Percentiles rank a stretch among this genome's conserved stretches.
These are phyloP conservation scores for Nycteola revayana DNA, from an alignment of 2,888 invertebrate genomes.

Conservation along the genomic window DNA sequence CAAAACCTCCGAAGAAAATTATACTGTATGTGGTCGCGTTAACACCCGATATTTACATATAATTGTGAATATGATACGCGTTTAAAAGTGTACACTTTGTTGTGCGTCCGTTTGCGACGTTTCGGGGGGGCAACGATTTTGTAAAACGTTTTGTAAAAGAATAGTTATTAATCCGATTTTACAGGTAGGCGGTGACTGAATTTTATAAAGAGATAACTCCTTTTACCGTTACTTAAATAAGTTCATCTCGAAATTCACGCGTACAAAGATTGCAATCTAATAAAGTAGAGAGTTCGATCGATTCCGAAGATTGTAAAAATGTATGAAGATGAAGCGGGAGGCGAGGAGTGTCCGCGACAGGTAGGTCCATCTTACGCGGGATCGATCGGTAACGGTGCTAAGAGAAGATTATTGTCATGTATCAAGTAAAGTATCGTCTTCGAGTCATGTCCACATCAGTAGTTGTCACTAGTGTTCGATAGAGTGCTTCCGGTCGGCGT, in stretches of 20 bases:
- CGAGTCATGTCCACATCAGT: slow-evolving; percentile 57
- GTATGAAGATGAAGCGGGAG: too few species aligned
- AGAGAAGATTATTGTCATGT: slow-evolving; percentile 48
- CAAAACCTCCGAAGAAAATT: too few species aligned
- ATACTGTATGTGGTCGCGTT: too few species aligned
- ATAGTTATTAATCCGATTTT: slow-evolving; percentile 69
- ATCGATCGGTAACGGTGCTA: slow-evolving; percentile 75
- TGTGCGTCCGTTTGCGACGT: slow-evolving; percentile 23
- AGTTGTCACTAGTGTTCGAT: slow-evolving; percentile 63
- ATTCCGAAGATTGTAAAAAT: slow-evolving; percentile 43
- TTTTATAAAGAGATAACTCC: slow-evolving; percentile 73
- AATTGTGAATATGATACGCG: too few species aligned
- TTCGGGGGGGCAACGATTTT: slow-evolving; percentile 61
- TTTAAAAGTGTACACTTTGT: too few species aligned
- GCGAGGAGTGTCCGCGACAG: background rate
- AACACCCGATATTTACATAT: too few species aligned
- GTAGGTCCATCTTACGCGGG: slow-evolving; percentile 46
- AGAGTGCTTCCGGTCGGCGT: slow-evolving; percentile 53
- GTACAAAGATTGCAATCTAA: slow-evolving; percentile 48
- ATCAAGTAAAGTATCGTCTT: slow-evolving; percentile 44
- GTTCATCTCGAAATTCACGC: slow-evolving; percentile 65
- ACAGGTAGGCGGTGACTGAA: slow-evolving; percentile 79
- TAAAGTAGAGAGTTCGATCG: slow-evolving; percentile 48
- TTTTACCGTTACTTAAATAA: slow-evolving; percentile 67
- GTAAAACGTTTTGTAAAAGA: slow-evolving; percentile 73